Percentiles rank a stretch among this genome's conserved stretches.
These are phyloP conservation scores for Conistra vaccinii DNA, from an alignment of 2,888 invertebrate species.

Conservation along the genomic window DNA sequence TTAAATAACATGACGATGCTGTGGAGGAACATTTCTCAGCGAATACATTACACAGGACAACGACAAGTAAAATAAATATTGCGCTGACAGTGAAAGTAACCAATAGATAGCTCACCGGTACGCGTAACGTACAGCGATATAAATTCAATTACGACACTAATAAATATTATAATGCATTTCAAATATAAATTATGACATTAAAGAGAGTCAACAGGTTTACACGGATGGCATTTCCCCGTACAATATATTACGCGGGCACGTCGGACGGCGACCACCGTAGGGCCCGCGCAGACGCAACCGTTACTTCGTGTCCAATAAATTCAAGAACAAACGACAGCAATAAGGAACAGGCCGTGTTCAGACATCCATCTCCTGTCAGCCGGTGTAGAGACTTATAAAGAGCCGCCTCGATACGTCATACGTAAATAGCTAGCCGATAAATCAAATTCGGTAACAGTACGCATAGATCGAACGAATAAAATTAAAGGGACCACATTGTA, in stretches of 20 bases:
- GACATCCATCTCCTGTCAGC: conserved; percentile 87
- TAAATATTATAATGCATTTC: conserved; percentile 73
- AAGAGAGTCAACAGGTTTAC: conserved; percentile 81
- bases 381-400: conserved; percentile 73
- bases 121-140: conserved; percentile 64
- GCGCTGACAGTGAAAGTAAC: conserved; percentile 69
- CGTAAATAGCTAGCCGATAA: conserved; percentile 77
- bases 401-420: conserved; percentile 79
- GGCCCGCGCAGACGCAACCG: conserved; percentile 78
- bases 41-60: conserved; percentile 42
- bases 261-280: conserved; percentile 75
- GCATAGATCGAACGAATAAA: conserved; percentile 75
- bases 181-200: conserved; percentile 79
- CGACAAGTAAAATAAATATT: conserved; percentile 61
- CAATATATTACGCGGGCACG: conserved; percentile 78
- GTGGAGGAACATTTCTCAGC: conserved; percentile 40
- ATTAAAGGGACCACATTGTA: conserved; percentile 77
- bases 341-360: conserved; percentile 81
- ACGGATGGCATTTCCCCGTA: conserved; percentile 76
- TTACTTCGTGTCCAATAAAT: conserved; percentile 89
- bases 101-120: conserved; percentile 51
- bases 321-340: conserved; percentile 87
- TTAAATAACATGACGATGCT: conserved; percentile 44
- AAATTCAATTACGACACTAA: conserved; percentile 74
- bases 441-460: conserved; percentile 81